Conservation (phyloP, 2,888 invertebrate species). For the Nasonovia ribisnigri region DNA sequence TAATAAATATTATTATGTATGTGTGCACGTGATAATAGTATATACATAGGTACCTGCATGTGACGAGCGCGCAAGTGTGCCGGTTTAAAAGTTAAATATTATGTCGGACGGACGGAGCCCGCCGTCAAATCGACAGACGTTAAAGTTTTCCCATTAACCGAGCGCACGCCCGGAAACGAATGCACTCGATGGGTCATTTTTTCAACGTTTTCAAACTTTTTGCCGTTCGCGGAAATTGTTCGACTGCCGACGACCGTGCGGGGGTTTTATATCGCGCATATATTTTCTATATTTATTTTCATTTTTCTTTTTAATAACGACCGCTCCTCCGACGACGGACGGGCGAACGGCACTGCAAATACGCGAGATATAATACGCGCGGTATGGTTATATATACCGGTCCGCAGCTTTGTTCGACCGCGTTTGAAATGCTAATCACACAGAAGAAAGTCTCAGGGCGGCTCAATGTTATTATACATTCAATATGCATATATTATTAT, state of each 20-base stretch:
- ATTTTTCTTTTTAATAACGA: background rate
- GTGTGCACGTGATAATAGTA: background rate
- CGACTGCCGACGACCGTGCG: background rate
- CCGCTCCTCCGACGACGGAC: background rate
- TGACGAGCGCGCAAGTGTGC: background rate
- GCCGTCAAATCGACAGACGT: background rate
- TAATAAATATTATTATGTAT: background rate
- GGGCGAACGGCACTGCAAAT: background rate
- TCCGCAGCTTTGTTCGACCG: background rate
- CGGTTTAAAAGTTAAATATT: background rate
- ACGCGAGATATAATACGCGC: background rate
- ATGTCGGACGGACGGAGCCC: background rate
- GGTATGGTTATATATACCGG: background rate
- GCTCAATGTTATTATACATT: background rate
- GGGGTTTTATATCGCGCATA: background rate
- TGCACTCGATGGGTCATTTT: background rate
- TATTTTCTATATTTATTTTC: background rate
- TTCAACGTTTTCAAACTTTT: background rate
- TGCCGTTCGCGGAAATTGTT: background rate
- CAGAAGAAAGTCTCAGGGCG: background rate
- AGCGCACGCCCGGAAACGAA: constrained; percentile 2
- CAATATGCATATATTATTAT: background rate
- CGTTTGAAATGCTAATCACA: background rate
- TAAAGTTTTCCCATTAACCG: constrained; percentile 29
- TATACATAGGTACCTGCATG: background rate